Percentiles rank a stretch among this genome's conserved stretches.
Evolutionary conservation across 2,888 invertebrate species (phyloP).

Genomic region (Hyposoter didymator): DNA sequence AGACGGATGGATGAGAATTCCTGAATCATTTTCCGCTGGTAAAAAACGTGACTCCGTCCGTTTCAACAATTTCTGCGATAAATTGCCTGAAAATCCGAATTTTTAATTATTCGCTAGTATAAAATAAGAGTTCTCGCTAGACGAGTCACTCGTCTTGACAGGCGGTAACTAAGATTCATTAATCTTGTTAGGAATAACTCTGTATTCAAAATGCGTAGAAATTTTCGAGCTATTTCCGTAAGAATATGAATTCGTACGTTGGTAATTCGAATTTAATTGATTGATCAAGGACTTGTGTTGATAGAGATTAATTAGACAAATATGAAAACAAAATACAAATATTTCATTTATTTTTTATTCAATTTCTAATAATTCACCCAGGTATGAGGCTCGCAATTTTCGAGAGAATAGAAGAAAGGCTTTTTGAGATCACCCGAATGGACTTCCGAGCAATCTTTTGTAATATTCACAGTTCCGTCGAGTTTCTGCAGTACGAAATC

Average conservation of each 20-base stretch:
- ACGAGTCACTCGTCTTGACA: neutral
- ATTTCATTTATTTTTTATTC: neutral
- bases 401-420: neutral
- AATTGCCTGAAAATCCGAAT: neutral
- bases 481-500: slow-evolving; percentile 21
- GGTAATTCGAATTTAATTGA: neutral
- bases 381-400: neutral
- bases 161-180: neutral
- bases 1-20: neutral
- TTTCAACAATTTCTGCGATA: neutral
- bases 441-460: slow-evolving; percentile 31
- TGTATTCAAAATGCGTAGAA: neutral
- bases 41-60: neutral
- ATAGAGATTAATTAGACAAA: neutral
- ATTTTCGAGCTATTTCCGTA: neutral
- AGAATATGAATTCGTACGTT: neutral
- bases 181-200: neutral
- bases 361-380: neutral
- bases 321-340: neutral
- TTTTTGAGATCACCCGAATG: neutral
- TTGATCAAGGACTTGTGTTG: neutral
- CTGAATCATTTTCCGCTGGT: neutral
- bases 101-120: neutral
- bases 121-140: neutral
- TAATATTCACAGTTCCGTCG: slow-evolving; percentile 12